Base-by-base conservation (phyloP, 2,888 invertebrate genomes). In the Ornithoptera alexandrae region DNA sequence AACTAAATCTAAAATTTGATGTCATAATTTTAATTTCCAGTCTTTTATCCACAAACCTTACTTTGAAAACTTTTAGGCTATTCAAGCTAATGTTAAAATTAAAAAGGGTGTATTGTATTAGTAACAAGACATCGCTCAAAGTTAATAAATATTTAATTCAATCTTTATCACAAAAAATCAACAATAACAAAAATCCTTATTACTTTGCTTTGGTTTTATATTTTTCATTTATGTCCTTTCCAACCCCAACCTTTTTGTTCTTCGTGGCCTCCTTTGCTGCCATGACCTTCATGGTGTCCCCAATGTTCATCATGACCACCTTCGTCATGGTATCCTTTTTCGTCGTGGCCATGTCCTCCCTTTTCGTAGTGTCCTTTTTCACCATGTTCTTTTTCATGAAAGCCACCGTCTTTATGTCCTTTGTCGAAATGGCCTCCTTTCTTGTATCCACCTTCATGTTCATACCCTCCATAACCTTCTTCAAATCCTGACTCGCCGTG, bases 341-440 rank as follows among this genome's bases (percentile, higher is more conserved):
- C 94, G 67, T 96, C 95, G 79, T 96, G 94, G 83, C 96, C 94
- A 82, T 97, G 96, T 70, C 95, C 95, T 18, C 97, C 97, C 80
- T 97, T 95, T 79, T 96, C 95, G 79, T 95, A 94, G 78, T 95
- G 94, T 4, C 96, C 96, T 82, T 97, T 96, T 84, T 96, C 95
- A 60, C 96, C 96, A 73, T 96, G 94, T 79, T 96, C 95, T 77
- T 96, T 95, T 79, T 96, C 95, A 77, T 96, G 95, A 81, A 95
- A 95, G 17, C 95, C 96, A 64, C 95, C 94, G 75, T 96, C 94
- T 77, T 96, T 95, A 83, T 96, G 96, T 12, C 96, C 96, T 76
- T 96, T 96, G 87, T 97, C 96, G 88, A 96, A 94, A 82, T 95
- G 95, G 20, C 96, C 96, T 65, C 97, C 97, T 87, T 97, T 95